A percentile compares a stretch with the other conserved stretches of the same genome.
Conservation (phyloP, 2,113 vertebrate genomes). For the Crocuta crocuta region DNA sequence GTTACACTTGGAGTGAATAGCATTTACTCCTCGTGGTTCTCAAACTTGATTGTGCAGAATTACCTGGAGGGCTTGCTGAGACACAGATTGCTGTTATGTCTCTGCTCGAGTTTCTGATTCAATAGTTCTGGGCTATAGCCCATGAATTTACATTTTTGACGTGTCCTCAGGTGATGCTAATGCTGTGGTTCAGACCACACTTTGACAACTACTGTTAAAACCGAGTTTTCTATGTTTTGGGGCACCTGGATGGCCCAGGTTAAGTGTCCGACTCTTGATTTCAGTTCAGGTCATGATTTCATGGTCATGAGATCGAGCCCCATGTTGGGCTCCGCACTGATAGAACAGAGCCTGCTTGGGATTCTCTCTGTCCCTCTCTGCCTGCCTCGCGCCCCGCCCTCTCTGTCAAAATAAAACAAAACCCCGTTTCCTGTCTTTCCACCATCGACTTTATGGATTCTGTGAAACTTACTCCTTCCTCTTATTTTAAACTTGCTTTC, state of each 20-base stretch:
- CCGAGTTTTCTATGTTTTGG: not conserved
- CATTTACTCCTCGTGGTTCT: not conserved
- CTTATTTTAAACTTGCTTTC: not conserved
- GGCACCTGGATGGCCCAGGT: too few relatives aligned
- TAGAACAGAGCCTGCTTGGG: too few relatives aligned
- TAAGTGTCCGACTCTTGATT: too few relatives aligned
- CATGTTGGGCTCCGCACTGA: too few relatives aligned
- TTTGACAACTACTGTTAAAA: not conserved
- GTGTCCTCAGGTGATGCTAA: not conserved
- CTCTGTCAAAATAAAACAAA: not conserved
- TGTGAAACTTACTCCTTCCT: not conserved
- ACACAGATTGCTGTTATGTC: not conserved
- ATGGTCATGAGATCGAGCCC: too few relatives aligned
- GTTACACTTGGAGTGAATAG: not conserved
- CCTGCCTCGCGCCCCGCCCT: too few relatives aligned
- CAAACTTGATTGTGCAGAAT: not conserved
- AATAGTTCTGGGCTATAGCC: not conserved
- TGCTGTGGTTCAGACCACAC: not conserved
- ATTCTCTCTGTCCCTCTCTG: too few relatives aligned
- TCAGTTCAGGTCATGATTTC: too few relatives aligned
- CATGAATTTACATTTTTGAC: not conserved
- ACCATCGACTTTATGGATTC: rapidly evolving
- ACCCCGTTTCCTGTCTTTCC: not conserved
- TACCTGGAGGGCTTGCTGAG: not conserved
- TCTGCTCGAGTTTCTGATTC: not conserved